Evolutionary conservation across 2,797 vertebrate species (phyloP), one percentile per base, ranked within the genome.

Genomic region (Monodelphis domestica): DNA sequence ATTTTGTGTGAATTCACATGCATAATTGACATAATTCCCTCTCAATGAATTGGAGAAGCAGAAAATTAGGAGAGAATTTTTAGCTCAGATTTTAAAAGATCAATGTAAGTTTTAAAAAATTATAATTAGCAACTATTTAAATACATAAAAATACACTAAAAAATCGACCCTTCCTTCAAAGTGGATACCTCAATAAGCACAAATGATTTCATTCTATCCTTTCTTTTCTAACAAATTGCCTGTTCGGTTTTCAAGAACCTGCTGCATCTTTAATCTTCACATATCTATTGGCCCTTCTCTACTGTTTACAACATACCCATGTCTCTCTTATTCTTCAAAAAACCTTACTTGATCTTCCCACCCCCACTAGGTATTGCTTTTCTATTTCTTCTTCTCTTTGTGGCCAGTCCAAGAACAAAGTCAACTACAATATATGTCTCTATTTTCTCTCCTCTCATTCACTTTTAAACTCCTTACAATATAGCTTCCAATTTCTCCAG

Each of bases 321-420:
- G 21, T 45, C 6, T 45, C 38, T 21, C 29, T 21, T 45, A 78
- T 38, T 7, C 26, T 45, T 38, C 6, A 45, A 78, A 78, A 78
- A 78, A 24, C 9, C 63, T 78, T 26, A 26, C 0, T 45, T 78
- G 7, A 17, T 45, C 21, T 78, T 78, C 26, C 38, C 38, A 26
- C 45, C 9, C 7, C 9, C 24, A 26, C 0, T 24, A 45, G 3
- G 21, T 45, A 78, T 24, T 24, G 2, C 4, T 7, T 0, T n/a
- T 78, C 21, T 78, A 45, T 45, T 78, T 33, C 38, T 38, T 70
- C 38, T 70, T 7, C 6, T 38, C 2, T 70, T 70, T 21, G 17
- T 38, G n/a, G 7, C 17, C n/a, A 38, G 38, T 70, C 17, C n/a
- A 21, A 38, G 15, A 70, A 24, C 7, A 45, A 78, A 7, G 3